These are phyloP conservation scores for Apis mellifera DNA, from an alignment of 1,140 invertebrate species.

Conservation along the genomic window Amel_HAv3.1 CM009942.2:7308001-7308500, in stretches of 20 bases:
- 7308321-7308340: no score
- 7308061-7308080: not conserved
- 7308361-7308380: no score
- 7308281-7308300: no score
- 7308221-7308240: not conserved
- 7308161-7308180: not conserved
- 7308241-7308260: no score
- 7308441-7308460: no score
- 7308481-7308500: not conserved
- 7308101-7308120: not conserved
- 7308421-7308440: not conserved
- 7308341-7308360: no score
- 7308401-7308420: no score
- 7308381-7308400: no score
- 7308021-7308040: conserved; percentile 47
- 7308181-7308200: no score
- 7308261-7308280: no score
- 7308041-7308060: not conserved
- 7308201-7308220: not conserved
- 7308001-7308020: conserved; percentile 43
- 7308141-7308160: not conserved
- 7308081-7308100: not conserved
- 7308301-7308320: no score
- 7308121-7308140: not conserved
- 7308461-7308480: not conserved